Base-by-base conservation (phyloP, 1,140 invertebrate genomes). In the Zaprionus kolodkinae region DNA sequence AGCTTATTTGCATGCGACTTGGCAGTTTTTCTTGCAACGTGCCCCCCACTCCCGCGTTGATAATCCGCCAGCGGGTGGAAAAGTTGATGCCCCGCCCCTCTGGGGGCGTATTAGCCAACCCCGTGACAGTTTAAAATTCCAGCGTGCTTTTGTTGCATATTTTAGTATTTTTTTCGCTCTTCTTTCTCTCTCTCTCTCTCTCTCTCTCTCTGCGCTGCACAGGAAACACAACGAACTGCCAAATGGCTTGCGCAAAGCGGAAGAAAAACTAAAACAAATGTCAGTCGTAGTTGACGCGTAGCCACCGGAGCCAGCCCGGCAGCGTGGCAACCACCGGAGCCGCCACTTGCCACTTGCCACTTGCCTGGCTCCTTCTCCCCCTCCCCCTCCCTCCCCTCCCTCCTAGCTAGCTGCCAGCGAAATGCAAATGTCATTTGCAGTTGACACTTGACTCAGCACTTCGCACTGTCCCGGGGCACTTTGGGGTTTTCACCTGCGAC, bases 201-300 rank as follows among this genome's bases (percentile, higher is more conserved):
- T 71, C 63, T 27, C 48, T 36, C 45, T 59, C 25, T 52, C 70
- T 6, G 38, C 25, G 38, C 63, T 25, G 69, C 50, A 50, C 71
- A 81, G 81, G 81, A 89, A 85, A 75, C 75, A 89, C 78, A 81
- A 74, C 72, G 81, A 81, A 85, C 85, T 89, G 85, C 85, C 85
- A 89, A 89, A 89, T 89, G 85, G 86, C 85, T 81, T 66, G 81
- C 81, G 81, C 85, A 89, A 85, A 89, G 86, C 85, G 85, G 85
- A 89, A 89, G 85, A 89, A 89, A 89, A 89, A 89, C 86, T 89
- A 89, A 89, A 89, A 89, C 85, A 89, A 89, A 89, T 89, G 85
- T 89, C 85, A 86, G 78, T 76, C 81, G 85, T 90, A 89, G 81
- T 89, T 89, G 85, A 88, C 85, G 85, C 85, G 85, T 89, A 85